Conservation (phyloP, 2,888 invertebrate genomes). For the Globia sparganii region DNA sequence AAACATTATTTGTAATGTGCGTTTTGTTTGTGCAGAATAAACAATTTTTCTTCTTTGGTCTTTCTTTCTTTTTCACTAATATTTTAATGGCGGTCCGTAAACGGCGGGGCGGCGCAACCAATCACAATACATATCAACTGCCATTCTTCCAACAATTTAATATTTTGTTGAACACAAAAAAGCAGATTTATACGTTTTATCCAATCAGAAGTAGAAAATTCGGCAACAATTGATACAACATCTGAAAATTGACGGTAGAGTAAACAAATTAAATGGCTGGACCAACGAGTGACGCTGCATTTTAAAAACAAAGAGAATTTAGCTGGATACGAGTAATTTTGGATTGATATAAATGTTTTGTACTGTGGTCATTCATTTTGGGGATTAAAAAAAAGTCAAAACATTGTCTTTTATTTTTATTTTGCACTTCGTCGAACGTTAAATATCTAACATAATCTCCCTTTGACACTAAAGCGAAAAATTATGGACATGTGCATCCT, state of each 20-base stretch:
- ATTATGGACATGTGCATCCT: no score
- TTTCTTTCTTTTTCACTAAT: no score
- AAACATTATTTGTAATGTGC: no score
- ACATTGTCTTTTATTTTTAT: background rate
- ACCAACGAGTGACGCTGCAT: slow-evolving; percentile 43
- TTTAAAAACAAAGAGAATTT: slow-evolving; percentile 47
- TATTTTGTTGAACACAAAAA: slow-evolving; percentile 46
- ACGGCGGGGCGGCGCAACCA: no score
- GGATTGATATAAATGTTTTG: slow-evolving; percentile 7
- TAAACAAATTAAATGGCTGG: slow-evolving; percentile 47
- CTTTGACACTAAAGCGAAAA: no score
- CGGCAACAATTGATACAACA: slow-evolving; percentile 47
- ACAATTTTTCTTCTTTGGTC: no score
- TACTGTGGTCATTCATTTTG: background rate
- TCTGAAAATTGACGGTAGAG: slow-evolving; percentile 42
- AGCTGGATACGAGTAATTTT: slow-evolving; percentile 22
- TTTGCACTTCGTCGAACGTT: no score
- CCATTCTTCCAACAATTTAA: slow-evolving; percentile 30
- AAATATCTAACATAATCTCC: no score
- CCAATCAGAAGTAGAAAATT: slow-evolving; percentile 46
- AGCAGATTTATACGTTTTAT: slow-evolving; percentile 36
- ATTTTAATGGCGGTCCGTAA: no score
- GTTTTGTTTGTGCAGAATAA: no score
- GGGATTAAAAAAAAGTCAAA: background rate
- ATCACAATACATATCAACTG: slow-evolving; percentile 42